Conservation (phyloP, 2,888 invertebrate species). For the Ochlodes sylvanus region DNA sequence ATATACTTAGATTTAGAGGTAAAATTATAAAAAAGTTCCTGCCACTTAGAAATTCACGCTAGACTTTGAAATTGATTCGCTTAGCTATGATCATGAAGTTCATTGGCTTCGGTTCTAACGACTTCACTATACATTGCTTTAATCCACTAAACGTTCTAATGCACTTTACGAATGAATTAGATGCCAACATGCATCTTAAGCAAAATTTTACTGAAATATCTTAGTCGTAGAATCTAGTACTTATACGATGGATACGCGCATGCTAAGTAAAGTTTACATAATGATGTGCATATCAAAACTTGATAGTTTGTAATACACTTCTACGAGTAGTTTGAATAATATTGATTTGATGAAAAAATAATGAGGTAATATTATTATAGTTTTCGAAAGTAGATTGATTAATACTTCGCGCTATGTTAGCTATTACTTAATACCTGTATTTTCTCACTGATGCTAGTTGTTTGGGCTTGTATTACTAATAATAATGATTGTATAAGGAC, state of each 20-base stretch:
- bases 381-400: neutral
- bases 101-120: conserved; percentile 13
- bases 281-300: conserved; percentile 1
- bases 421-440: neutral
- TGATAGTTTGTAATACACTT: neutral
- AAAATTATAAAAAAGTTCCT: conserved; percentile 56
- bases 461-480: neutral
- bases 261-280: neutral
- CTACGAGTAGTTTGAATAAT: neutral
- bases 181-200: neutral
- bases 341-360: neutral
- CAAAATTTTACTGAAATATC: neutral
- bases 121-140: conserved; percentile 7
- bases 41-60: conserved; percentile 52
- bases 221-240: too few relatives aligned
- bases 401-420: neutral
- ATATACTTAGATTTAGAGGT: conserved; percentile 16
- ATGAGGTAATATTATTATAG: neutral
- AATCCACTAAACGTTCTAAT: neutral
- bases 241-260: neutral
- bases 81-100: conserved; percentile 43
- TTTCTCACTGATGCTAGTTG: neutral
- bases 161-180: neutral
- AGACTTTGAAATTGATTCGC: conserved; percentile 50
- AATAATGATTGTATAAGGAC: neutral